These are phyloP conservation scores for Plagodis pulveraria DNA, from an alignment of 2,888 invertebrate species.

Conservation along the genomic window DNA sequence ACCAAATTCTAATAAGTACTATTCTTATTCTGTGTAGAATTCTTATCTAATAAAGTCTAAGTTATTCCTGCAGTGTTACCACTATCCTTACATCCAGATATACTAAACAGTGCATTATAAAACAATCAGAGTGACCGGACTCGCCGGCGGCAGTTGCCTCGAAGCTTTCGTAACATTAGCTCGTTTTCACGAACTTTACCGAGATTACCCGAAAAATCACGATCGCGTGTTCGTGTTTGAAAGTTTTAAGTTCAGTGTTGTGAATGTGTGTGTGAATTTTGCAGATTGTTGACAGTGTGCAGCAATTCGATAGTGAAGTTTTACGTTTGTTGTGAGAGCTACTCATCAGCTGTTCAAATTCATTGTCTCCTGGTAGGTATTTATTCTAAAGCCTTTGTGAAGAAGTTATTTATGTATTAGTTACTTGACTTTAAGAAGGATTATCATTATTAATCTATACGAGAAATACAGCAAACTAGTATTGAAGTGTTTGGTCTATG, in stretches of 20 bases:
- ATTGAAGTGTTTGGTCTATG: too few relatives aligned
- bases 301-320: background rate
- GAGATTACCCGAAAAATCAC: constrained; percentile 28
- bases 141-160: constrained; percentile 40
- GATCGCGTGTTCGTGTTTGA: constrained; percentile 14
- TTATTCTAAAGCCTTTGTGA: too few relatives aligned
- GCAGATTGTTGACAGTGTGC: background rate
- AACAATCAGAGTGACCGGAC: constrained; percentile 25
- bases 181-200: constrained; percentile 41
- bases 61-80: constrained; percentile 1
- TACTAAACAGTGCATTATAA: constrained; percentile 7
- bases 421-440: too few relatives aligned
- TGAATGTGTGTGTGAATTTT: background rate
- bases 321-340: background rate
- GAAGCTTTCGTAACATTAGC: constrained; percentile 41
- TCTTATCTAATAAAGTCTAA: background rate
- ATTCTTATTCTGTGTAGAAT: too few relatives aligned
- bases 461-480: too few relatives aligned
- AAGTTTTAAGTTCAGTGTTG: background rate
- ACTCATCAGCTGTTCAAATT: too few relatives aligned
- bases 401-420: too few relatives aligned
- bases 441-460: too few relatives aligned
- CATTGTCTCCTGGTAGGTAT: too few relatives aligned
- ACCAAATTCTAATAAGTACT: too few relatives aligned
- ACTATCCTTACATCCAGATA: constrained; percentile 1